Evolutionary conservation across 1,140 invertebrate species (phyloP), one percentile per base, ranked within the genome.

Genomic region (Vanessa atalanta): DNA sequence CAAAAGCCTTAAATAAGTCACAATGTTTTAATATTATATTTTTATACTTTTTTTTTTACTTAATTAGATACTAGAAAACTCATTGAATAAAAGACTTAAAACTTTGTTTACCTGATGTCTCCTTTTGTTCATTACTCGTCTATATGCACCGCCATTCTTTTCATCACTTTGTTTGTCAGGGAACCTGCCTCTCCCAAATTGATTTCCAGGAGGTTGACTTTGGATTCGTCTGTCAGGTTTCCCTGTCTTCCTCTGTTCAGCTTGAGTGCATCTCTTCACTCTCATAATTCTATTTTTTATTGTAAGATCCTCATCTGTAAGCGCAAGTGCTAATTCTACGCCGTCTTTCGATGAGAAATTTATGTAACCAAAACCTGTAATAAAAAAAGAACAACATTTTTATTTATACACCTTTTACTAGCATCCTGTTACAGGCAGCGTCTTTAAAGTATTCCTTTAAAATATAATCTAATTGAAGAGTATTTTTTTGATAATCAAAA

Each of bases 281-380:
- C 93, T 75, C 15, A 93, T 50, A 69, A 90, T 90, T 80, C 91
- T 91, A 71, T 92, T 92, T 57, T 90, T 91, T n/a, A 93, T 90
- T 2, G 88, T 90, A 1, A 93, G 70, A 57, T 93, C 91, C 70
- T 93, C 92, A 76, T 94, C 94, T 71, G 94, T 86, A 65, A 96
- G 83, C 66, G 94, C 90, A 13, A 96, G 79, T 2, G 95, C 96
- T 12, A 95, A 82, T 82, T 94, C 92, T 5, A 95, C 95, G 16
- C 94, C 88, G 79, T 96, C 95, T 68, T 93, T 86, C 20, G 93
- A 93, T 67, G 89, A 82, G 73, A 95, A 96, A 82, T 95, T 95
- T 2, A 95, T 88, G 79, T 95, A 96, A 12, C 93, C 95, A 82
- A 95, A 94, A 66, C 95, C 93, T 93, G 75, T 16, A 81, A 83